These are phyloP conservation scores for Agapostemon virescens DNA, from an alignment of 2,888 invertebrate species.

Conservation along the genomic window DNA sequence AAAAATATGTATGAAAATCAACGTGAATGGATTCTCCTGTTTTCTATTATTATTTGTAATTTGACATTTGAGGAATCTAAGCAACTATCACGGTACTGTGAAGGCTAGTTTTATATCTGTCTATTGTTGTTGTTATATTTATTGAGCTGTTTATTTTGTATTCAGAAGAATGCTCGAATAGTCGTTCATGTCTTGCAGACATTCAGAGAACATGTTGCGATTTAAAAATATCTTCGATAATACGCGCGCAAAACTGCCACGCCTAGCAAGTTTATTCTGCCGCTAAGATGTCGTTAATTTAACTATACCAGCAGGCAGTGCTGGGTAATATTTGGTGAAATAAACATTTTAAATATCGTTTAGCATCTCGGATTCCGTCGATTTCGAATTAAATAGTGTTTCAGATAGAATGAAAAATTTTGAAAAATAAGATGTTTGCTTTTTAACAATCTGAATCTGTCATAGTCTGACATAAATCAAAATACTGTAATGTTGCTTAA, in stretches of 20 bases:
- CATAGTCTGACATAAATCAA: too few species aligned
- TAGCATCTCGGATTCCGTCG: neutral
- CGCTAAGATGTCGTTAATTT: slow-evolving; percentile 15
- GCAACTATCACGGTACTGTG: neutral
- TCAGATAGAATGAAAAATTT: neutral
- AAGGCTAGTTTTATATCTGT: neutral
- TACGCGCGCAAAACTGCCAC: slow-evolving; percentile 44
- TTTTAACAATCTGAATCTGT: too few species aligned
- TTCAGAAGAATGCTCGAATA: neutral
- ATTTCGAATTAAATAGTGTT: neutral
- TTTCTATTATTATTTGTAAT: neutral
- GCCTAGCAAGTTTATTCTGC: slow-evolving; percentile 49
- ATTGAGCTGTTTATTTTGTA: neutral
- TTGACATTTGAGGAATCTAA: too few species aligned
- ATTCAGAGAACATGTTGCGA: slow-evolving; percentile 45
- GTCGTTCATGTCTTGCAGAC: slow-evolving; percentile 44
- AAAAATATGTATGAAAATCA: too few species aligned
- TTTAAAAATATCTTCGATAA: slow-evolving; percentile 58
- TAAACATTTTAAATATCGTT: neutral
- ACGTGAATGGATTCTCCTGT: too few species aligned
- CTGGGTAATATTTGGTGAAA: neutral
- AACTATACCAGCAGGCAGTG: neutral
- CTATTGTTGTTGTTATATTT: neutral
- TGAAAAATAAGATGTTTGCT: too few species aligned
- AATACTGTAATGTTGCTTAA: too few species aligned